Percentiles rank a stretch among this genome's conserved stretches.
Evolutionary conservation across 2,797 vertebrate species (phyloP).

Genomic region (Vireo griseus): DNA sequence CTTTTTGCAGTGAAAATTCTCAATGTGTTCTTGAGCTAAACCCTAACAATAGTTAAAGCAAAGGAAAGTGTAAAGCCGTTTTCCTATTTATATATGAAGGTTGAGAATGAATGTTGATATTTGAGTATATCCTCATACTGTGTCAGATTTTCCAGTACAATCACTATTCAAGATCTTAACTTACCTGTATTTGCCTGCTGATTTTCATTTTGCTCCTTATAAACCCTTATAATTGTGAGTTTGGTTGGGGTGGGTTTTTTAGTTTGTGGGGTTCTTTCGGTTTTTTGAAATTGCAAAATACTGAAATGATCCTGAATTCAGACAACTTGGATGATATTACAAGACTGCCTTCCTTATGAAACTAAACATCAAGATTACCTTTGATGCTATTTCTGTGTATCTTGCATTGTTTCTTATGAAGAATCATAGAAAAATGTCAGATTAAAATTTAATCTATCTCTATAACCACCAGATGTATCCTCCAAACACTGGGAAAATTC

Average conservation of each 20-base stretch:
- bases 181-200: not conserved
- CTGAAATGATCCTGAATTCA: not conserved
- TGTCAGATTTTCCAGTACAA: not conserved
- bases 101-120: not conserved
- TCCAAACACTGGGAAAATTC: not conserved
- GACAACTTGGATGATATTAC: not conserved
- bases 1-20: not conserved
- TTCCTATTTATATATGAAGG: not conserved
- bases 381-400: not conserved
- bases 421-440: not conserved
- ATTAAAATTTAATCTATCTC: slow-evolving; percentile 2
- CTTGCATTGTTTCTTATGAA: not conserved
- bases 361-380: not conserved
- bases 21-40: not conserved
- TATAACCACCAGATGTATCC: not conserved
- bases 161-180: not conserved
- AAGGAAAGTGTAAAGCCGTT: not conserved
- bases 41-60: not conserved
- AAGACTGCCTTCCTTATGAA: not conserved
- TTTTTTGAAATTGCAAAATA: not conserved
- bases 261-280: not conserved
- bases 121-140: not conserved
- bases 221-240: not conserved
- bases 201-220: not conserved
- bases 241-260: rapidly evolving